Conservation (phyloP, 1,140 invertebrate species). For the Streblospio benedicti region DNA sequence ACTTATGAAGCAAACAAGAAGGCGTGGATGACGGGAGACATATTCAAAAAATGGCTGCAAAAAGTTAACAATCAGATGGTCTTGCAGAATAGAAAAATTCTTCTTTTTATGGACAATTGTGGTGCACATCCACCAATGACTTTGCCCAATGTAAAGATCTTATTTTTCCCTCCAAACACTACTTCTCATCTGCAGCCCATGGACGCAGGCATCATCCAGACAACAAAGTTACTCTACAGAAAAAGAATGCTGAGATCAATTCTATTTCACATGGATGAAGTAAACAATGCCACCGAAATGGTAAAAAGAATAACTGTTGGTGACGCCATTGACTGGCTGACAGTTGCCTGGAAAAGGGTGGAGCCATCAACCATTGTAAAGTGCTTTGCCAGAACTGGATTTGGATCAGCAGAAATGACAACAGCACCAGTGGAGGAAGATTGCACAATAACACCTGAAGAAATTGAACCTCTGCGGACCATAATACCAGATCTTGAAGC, state of each 20-base stretch:
- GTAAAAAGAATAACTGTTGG: not conserved
- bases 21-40: not conserved
- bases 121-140: constrained; percentile 32
- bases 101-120: constrained; percentile 48
- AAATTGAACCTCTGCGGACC: too few species aligned
- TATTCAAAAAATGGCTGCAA: not conserved
- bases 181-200: constrained; percentile 45
- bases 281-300: not conserved
- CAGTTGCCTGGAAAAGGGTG: not conserved
- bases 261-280: not conserved
- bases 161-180: constrained; percentile 45
- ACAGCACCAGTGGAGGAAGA: too few species aligned
- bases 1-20: not conserved
- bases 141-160: constrained; percentile 38
- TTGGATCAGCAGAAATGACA: too few species aligned
- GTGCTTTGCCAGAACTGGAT: constrained; percentile 3
- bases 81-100: too few species aligned
- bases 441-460: too few species aligned
- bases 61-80: not conserved
- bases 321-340: constrained; percentile 5
- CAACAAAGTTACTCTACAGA: constrained; percentile 21
- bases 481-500: too few species aligned
- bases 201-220: constrained; percentile 44
- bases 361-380: not conserved
- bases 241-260: not conserved